Evolutionary conservation across 2,113 vertebrate genomes (phyloP), one percentile per base, ranked within the genome.

Genomic region (Shinisaurus crocodilurus): DNA sequence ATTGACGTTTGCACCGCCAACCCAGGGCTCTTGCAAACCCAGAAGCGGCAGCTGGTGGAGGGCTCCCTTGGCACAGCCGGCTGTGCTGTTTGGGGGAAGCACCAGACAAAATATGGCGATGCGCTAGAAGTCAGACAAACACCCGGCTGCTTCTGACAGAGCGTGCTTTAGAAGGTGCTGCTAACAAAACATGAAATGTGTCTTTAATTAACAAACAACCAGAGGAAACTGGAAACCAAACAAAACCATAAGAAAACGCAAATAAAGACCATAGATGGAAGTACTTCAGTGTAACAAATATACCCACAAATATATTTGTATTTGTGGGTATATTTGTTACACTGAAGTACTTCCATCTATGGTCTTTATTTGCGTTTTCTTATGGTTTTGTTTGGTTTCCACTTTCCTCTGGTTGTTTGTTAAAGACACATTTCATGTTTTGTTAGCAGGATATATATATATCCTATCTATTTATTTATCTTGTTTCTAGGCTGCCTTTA

Each of bases 91-190:
- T 85, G 82, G 88, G 69, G 57, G 54, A 89, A 63, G 81, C 88
- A 76, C 37, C 81, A 75, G 82, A 45, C 54, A 83, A 89, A 75
- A 84, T 76, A 63, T 84, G 81, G 88, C 70, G 20, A 45, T 15
- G 70, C 57, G 12, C 37, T 45, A 15, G 16, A 10, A n/a, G 40
- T 57, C 18, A 82, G 40, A 45, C 81, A 74, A 75, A 60, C 50
- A 37, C 40, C 60, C 3, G 18, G 37, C 88, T 48, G 60, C 82
- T 77, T 63, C 43, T 48, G 72, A 67, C 23, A 48, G 23, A 13
- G 67, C 43, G 70, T 23, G 48, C 23, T 86, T 85, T 57, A 34
- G 48, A 85, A 25, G 9, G 45, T 69, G 18, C 67, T 50, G 48
- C 65, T 72, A n/a, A 54, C 27, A 87, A 87, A 77, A 77, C 85